These are phyloP conservation scores for Hippocampus abdominalis DNA, from an alignment of 2,113 vertebrate species.

Conservation along the genomic window DNA sequence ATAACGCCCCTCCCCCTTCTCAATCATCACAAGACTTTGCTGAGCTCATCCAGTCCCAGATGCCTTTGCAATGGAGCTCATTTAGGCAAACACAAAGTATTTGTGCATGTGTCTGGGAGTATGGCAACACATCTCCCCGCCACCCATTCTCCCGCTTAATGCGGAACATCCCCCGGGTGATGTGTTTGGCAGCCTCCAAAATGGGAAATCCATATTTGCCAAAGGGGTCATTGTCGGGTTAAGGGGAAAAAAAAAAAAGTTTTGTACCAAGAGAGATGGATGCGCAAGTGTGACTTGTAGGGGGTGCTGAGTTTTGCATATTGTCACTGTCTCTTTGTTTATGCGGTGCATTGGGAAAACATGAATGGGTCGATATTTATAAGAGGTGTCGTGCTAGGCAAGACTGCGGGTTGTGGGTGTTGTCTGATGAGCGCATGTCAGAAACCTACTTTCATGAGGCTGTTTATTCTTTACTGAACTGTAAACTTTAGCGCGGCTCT, in stretches of 20 bases:
- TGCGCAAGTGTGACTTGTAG: constrained; percentile 60
- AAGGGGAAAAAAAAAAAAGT: constrained; percentile 70
- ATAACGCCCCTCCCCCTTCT: constrained; percentile 60
- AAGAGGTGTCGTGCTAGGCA: constrained; percentile 45
- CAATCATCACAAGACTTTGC: constrained; percentile 71
- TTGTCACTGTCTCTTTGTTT: constrained; percentile 60
- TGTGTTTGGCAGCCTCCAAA: constrained; percentile 77
- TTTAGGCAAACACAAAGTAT: constrained; percentile 77
- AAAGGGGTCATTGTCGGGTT: constrained; percentile 74
- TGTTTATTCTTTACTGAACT: constrained; percentile 43
- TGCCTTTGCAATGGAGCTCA: constrained; percentile 74
- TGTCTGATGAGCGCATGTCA: constrained; percentile 51
- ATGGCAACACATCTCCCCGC: constrained; percentile 71
- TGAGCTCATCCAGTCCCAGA: constrained; percentile 74
- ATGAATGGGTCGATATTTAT: constrained; percentile 67
- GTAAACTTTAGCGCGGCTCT: constrained; percentile 26
- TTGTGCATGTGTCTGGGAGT: constrained; percentile 74
- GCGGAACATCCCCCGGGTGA: constrained; percentile 79
- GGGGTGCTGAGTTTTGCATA: constrained; percentile 69
- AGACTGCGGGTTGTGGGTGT: constrained; percentile 38
- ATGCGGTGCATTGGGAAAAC: constrained; percentile 60
- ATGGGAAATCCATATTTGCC: constrained; percentile 77
- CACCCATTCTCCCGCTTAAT: constrained; percentile 76
- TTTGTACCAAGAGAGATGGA: constrained; percentile 52
- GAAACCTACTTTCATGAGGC: constrained; percentile 40